Evolutionary conservation across 2,888 invertebrate genomes (phyloP), one percentile per base, ranked within the genome.

Genomic region (Drosophila melanosoma): DNA sequence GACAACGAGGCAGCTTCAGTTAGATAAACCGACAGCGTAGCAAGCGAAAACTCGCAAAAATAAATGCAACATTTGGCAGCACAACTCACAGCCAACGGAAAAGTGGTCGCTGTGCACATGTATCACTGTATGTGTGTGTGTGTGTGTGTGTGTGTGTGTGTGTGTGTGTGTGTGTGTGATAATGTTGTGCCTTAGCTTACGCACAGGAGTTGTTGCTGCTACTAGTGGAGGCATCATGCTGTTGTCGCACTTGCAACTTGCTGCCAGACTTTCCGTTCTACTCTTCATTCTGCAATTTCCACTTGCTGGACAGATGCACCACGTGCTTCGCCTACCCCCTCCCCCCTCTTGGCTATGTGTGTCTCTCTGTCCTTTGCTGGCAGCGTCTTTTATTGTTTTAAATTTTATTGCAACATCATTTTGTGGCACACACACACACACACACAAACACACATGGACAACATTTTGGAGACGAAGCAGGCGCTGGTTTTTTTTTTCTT

Each of bases 1-100:
- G 60, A 49, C 54, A 20, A 54, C 49, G 23, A 59, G 54, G 32
- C 49, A 45, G 54, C 48, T 48, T 32, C 68, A 77, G 52, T 51
- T 67, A 42, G 68, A 26, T 52, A 42, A 48, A 63, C 48, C 38
- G 69, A 58, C 66, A 67, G 67, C 57, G 65, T 74, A 61, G 70
- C 70, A 73, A 76, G 70, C 86, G 90, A 90, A 90, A 90, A 75
- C 88, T 87, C 77, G 29, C 29, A 90, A 91, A 87, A 85, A 89
- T 87, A 90, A 90, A 89, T 87, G 88, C 90, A 90, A 90, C 90
- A 90, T 90, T 90, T 91, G 90, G 91, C 88, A 88, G 77, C 76
- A 81, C 81, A 73, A 83, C 82, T 79, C 84, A 79, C 73, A 61
- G 87, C 77, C 82, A 89, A 81, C 87, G 87, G 90, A 83, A 89